Evolutionary conservation across 2,113 vertebrate genomes (phyloP).

Genomic region (Pyxicephalus adspersus): DNA sequence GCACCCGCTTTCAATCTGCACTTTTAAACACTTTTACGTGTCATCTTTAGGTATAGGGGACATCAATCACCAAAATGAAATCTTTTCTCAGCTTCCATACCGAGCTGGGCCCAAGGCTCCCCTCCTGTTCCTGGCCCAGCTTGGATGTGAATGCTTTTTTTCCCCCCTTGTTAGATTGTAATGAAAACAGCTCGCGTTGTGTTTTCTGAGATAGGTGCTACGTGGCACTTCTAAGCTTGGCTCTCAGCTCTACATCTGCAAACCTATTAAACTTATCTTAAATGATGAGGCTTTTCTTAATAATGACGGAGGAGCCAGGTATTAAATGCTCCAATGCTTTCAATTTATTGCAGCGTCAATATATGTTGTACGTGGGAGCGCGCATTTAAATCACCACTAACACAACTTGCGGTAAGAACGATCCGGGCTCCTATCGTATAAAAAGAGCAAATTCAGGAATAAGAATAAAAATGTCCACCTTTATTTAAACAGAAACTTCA

Average conservation of each 20-base stretch:
- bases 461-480: too few relatives aligned
- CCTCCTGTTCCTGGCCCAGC: neutral
- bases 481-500: too few relatives aligned
- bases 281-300: constrained; percentile 39
- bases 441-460: too few relatives aligned
- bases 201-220: neutral
- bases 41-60: constrained; percentile 1
- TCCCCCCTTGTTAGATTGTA: constrained; percentile 35
- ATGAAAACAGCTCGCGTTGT: constrained; percentile 17
- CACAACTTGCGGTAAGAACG: neutral
- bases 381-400: constrained; percentile 9
- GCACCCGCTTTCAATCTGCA: neutral
- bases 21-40: constrained; percentile 9
- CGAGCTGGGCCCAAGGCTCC: neutral
- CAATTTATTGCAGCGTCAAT: constrained; percentile 48
- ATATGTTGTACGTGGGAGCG: constrained; percentile 33
- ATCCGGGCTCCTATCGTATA: neutral
- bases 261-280: constrained; percentile 51
- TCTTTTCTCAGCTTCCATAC: neutral
- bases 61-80: constrained; percentile 28
- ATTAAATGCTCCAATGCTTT: constrained; percentile 41
- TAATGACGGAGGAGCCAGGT: constrained; percentile 23
- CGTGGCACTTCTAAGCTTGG: constrained; percentile 28
- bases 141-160: neutral
- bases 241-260: constrained; percentile 36